Conservation (phyloP, 2,888 invertebrate species). For the Lasioglossum figueresi region DNA sequence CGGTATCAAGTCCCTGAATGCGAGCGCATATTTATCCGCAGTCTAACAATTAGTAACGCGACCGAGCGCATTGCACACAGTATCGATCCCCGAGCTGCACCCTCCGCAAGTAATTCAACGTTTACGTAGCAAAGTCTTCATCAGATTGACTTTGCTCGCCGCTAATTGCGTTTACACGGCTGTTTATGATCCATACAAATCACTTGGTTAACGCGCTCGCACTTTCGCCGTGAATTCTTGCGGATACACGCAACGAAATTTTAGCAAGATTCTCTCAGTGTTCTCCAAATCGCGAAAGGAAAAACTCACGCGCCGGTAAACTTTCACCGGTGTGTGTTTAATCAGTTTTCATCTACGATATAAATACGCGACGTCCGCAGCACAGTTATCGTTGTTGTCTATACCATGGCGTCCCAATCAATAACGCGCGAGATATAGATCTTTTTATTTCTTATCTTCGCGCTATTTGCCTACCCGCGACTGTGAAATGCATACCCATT, state of each 20-base stretch:
- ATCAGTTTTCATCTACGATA: not conserved
- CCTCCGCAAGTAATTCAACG: conserved; percentile 1
- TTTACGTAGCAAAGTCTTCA: conserved; percentile 8
- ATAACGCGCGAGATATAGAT: not conserved
- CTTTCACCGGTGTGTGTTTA: not conserved
- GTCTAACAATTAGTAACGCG: not conserved
- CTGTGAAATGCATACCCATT: not conserved
- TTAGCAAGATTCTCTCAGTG: not conserved
- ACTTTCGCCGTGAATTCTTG: not conserved
- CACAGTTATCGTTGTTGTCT: not conserved
- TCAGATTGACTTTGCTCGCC: not conserved
- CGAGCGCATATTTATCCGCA: not conserved
- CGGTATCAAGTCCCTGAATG: no score
- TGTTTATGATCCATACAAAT: not conserved
- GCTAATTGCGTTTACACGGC: not conserved
- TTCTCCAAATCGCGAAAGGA: not conserved
- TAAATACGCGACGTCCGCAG: not conserved
- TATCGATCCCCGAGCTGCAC: not conserved
- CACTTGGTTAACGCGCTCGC: not conserved
- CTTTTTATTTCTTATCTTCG: conserved; percentile 3
- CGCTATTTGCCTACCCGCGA: not conserved
- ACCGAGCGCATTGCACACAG: not conserved
- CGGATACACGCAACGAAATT: not conserved
- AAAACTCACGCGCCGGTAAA: not conserved
- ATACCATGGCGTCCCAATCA: not conserved